Evolutionary conservation across 2,797 vertebrate genomes (phyloP), one percentile per base, ranked within the genome.

Genomic region (Karalla daura): DNA sequence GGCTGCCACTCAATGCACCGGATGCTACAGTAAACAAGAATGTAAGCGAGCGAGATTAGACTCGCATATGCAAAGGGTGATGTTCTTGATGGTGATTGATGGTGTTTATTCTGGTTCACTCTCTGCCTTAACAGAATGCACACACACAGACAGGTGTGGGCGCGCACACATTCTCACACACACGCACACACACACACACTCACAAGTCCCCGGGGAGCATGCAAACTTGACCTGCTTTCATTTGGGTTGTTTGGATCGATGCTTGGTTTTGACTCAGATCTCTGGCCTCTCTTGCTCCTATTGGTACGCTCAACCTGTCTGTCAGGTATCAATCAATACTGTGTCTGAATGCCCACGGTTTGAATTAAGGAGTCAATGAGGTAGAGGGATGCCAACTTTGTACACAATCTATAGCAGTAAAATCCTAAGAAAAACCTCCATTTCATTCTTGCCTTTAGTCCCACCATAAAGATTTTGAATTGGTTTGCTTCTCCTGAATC

Each of bases 261-360:
- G 25, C 30, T 13, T 49, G 56, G 24, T 51, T 74, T 62, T 78
- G 39, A 79, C 74, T 63, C 25, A 41, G 64, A 62, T 64, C 47
- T 32, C 25, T 61, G 45, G 17, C 68, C 30, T 56, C 32, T 46
- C 36, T 14, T 66, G n/a, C 49, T 50, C 35, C 37, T 58, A 66
- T 39, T 50, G 47, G 60, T 58, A 39, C 35, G 36, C 50, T 64
- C 54, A 60, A 65, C 53, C 55, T 78, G 71, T 78, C 66, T 11
- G 28, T 85, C 65, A 76, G 15, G 33, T 15, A 63, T 68, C 62
- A 71, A 69, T 86, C 80, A 71, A 76, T 81, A 53, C 7, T 21
- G 20, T 49, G 5, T 36, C 8, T 14, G 47, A 1, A 36, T 32
- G 13, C 18, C 14, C 4, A 23, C 24, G 47, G 20, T 25, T 30